phyloP scores from a whole-genome alignment of 2,113 vertebrate species.

The Takifugu bimaculatus region DNA sequence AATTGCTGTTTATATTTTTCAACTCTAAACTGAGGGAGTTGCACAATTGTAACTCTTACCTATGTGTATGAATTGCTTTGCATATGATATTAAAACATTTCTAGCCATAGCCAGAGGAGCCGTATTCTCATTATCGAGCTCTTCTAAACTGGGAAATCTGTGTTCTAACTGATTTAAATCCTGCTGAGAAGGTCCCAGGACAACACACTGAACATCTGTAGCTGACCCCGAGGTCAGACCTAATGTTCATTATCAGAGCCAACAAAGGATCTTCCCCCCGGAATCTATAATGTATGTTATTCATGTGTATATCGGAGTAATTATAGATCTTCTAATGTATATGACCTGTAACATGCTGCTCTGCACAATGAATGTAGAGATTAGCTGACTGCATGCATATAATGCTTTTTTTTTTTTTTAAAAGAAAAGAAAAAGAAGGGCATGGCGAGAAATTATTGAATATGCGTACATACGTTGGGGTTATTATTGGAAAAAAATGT shows the following conservation, averaged over 20 bases:
- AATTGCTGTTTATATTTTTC: too few relatives aligned
- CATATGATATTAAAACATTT: not conserved
- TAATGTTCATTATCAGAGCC: conserved; percentile 41
- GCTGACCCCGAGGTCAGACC: conserved; percentile 33
- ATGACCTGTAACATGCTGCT: conserved; percentile 53
- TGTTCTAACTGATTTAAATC: conserved; percentile 2
- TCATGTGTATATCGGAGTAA: conserved; percentile 38
- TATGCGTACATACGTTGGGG: not conserved
- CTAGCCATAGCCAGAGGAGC: not conserved
- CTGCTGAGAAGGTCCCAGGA: conserved; percentile 5
- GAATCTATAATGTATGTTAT: conserved; percentile 51
- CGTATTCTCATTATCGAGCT: conserved; percentile 6
- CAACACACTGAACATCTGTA: conserved; percentile 9
- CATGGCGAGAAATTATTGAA: conserved; percentile 15
- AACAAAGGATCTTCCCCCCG: conserved; percentile 38
- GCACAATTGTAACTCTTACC: not conserved
- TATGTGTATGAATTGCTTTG: not conserved
- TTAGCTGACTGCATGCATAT: conserved; percentile 35
- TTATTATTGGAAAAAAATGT: conserved; percentile 13
- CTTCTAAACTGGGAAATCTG: conserved; percentile 12
- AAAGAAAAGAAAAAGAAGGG: conserved; percentile 3
- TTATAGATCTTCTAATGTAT: conserved; percentile 49
- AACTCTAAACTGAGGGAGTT: conserved; percentile 3
- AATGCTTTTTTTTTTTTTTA: conserved; percentile 4
- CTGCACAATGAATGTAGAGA: conserved; percentile 24